These are phyloP conservation scores for Meleagris gallopavo DNA, from an alignment of 2,113 vertebrate species.

Conservation along the genomic window DNA sequence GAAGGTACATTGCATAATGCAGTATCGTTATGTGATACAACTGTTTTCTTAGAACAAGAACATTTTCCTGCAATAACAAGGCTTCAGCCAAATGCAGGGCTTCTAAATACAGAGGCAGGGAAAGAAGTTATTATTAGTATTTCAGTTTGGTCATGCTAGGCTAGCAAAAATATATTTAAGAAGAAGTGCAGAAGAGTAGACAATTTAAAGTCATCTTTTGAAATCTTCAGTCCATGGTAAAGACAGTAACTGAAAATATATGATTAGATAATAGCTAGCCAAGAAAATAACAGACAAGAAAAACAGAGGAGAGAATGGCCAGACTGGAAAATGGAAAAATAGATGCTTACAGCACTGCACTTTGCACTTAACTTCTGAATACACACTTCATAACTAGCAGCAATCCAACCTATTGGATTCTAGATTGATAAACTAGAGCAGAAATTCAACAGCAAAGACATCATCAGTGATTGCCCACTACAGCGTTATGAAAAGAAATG, in stretches of 20 bases:
- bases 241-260: not conserved
- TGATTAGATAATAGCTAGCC: not conserved
- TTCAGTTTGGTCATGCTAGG: not conserved
- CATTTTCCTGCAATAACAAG: not conserved
- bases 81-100: not conserved
- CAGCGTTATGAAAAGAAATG: not conserved
- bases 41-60: not conserved
- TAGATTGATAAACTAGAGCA: not conserved
- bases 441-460: not conserved
- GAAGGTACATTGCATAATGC: not conserved
- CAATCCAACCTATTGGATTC: not conserved
- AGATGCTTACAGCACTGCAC: not conserved
- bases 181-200: not conserved
- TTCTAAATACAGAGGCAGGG: not conserved
- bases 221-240: not conserved
- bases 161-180: not conserved
- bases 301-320: not conserved
- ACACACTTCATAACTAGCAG: not conserved
- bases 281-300: not conserved
- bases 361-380: not conserved
- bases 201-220: not conserved
- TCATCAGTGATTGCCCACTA: not conserved
- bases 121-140: not conserved
- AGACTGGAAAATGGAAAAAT: not conserved
- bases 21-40: not conserved